Conservation (phyloP, 2,888 invertebrate genomes). For the Antheraea assamensis region DNA sequence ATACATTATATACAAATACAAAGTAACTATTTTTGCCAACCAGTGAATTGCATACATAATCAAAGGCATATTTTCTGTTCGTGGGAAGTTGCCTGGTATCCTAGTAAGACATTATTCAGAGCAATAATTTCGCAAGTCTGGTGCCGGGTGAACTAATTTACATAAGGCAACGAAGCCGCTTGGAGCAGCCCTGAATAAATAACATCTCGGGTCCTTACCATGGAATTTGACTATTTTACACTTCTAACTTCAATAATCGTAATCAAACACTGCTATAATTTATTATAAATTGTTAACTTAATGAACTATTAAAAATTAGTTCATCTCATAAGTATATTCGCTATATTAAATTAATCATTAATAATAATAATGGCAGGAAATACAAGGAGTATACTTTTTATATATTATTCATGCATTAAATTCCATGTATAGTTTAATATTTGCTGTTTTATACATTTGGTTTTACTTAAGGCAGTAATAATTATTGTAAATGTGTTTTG, state of each 20-base stretch:
- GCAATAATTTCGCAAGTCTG: conserved; percentile 29
- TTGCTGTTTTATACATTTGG: too few relatives aligned
- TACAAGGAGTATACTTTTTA: too few relatives aligned
- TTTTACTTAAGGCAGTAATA: too few relatives aligned
- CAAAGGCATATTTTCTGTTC: background rate
- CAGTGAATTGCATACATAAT: background rate
- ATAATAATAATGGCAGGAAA: too few relatives aligned
- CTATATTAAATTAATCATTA: too few relatives aligned
- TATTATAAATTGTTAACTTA: background rate
- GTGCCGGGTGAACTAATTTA: conserved; percentile 42
- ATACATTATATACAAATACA: background rate
- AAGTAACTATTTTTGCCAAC: background rate
- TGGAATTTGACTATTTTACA: background rate
- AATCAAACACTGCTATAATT: background rate
- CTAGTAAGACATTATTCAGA: conserved; percentile 31
- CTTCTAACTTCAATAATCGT: background rate
- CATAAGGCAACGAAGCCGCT: conserved; percentile 42
- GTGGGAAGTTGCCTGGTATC: conserved; percentile 3
- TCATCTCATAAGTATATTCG: background rate
- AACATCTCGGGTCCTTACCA: conserved; percentile 28
- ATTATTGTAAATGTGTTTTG: too few relatives aligned
- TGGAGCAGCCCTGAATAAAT: conserved; percentile 51
- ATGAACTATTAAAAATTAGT: background rate
- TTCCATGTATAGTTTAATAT: too few relatives aligned
- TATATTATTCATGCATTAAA: too few relatives aligned